phyloP scores from a whole-genome alignment of 2,797 vertebrate species.

The Ctenopoma multispine region DNA sequence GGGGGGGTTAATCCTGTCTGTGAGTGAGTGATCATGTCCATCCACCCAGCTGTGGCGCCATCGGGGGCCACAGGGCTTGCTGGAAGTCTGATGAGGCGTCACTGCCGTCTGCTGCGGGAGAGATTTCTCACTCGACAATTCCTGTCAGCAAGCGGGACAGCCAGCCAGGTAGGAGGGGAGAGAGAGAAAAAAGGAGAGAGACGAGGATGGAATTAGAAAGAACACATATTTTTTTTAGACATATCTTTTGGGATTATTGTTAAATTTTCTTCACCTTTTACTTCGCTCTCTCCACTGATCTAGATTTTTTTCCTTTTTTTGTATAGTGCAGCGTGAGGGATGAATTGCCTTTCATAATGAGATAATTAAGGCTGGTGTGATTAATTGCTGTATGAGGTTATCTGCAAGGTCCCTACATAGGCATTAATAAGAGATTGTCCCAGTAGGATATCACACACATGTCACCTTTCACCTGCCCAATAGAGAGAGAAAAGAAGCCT shows the following conservation, averaged over 20 bases:
- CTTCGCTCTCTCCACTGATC: slow-evolving; percentile 25
- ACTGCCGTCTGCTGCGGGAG: slow-evolving; percentile 73
- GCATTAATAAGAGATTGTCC: slow-evolving; percentile 72
- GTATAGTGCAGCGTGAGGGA: slow-evolving; percentile 50
- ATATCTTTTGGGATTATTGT: slow-evolving; percentile 44
- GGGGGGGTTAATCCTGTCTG: slow-evolving; percentile 82
- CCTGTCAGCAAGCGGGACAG: slow-evolving; percentile 66
- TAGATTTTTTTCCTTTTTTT: slow-evolving; percentile 19
- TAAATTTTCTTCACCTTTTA: slow-evolving; percentile 30
- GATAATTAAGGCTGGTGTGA: slow-evolving; percentile 80
- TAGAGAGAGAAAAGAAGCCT: slow-evolving; percentile 21
- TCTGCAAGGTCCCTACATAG: slow-evolving; percentile 72
- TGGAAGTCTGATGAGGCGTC: slow-evolving; percentile 85
- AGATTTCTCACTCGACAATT: slow-evolving; percentile 74
- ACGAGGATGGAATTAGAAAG: slow-evolving; percentile 13
- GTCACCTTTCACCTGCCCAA: slow-evolving; percentile 68
- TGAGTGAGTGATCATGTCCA: slow-evolving; percentile 85
- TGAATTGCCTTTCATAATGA: slow-evolving; percentile 70
- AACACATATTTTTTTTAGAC: slow-evolving; percentile 30
- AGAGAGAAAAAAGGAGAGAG: slow-evolving; percentile 10
- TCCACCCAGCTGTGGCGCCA: slow-evolving; percentile 82
- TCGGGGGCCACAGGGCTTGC: slow-evolving; percentile 79
- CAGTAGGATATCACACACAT: slow-evolving; percentile 67
- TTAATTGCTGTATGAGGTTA: slow-evolving; percentile 77
- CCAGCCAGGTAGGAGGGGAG: slow-evolving; percentile 58